Conservation (phyloP, 2,888 invertebrate genomes). For the Calameuta idolon region DNA sequence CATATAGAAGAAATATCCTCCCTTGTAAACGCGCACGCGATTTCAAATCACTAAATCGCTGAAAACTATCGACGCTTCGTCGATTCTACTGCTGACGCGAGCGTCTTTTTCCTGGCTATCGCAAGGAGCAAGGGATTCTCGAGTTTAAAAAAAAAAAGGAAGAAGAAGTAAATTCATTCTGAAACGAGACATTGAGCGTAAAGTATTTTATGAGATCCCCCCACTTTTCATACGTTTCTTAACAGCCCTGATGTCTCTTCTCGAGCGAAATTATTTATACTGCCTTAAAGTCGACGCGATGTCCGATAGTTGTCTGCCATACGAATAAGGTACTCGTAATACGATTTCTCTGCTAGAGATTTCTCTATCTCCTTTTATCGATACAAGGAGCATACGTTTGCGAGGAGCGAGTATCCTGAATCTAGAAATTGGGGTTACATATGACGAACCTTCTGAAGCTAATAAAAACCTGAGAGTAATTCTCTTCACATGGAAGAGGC, state of each 20-base stretch:
- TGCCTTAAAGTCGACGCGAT: background rate
- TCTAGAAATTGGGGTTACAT: background rate
- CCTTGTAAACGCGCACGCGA: background rate
- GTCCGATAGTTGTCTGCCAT: background rate
- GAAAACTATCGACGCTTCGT: background rate
- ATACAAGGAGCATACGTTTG: background rate
- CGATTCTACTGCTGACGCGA: background rate
- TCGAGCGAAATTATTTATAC: background rate
- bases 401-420: background rate
- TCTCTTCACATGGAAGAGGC: background rate
- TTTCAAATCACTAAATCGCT: background rate
- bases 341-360: background rate
- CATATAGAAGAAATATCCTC: background rate
- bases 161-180: background rate
- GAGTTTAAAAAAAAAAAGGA: background rate
- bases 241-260: background rate
- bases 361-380: too few relatives aligned
- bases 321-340: background rate
- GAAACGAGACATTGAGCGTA: background rate
- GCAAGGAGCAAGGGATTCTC: background rate
- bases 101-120: background rate
- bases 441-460: background rate
- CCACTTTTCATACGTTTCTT: background rate
- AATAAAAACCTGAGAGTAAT: background rate
- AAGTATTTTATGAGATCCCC: background rate